These are phyloP conservation scores for Agonopterix alstromeriana DNA, from an alignment of 2,888 invertebrate species.

Conservation along the genomic window DNA sequence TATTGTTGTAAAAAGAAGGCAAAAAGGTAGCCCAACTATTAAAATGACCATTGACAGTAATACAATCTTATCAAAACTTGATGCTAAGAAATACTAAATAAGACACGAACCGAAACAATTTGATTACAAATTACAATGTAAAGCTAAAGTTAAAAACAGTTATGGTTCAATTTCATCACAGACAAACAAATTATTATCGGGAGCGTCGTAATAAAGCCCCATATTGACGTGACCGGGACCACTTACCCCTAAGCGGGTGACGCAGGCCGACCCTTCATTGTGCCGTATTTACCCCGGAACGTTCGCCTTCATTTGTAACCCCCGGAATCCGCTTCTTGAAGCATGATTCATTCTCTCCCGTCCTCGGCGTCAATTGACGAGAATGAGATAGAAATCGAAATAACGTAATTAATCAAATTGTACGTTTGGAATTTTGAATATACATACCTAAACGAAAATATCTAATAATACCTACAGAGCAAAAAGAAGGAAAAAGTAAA, in stretches of 20 bases:
- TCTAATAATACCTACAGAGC: not conserved
- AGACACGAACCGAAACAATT: too few species aligned
- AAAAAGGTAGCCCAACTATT: too few species aligned
- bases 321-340: constrained; percentile 72
- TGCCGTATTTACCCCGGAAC: constrained; percentile 71
- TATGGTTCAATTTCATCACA: constrained; percentile 26
- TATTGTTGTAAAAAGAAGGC: too few species aligned
- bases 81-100: too few species aligned
- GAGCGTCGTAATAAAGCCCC: constrained; percentile 65
- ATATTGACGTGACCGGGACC: constrained; percentile 71
- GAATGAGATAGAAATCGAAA: constrained; percentile 45
- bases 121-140: too few species aligned
- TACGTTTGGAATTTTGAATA: not conserved
- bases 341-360: constrained; percentile 70
- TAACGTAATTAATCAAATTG: constrained; percentile 25
- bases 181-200: constrained; percentile 63
- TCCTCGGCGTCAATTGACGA: constrained; percentile 55
- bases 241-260: constrained; percentile 70
- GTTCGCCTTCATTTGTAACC: constrained; percentile 71
- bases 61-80: too few species aligned
- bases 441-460: not conserved
- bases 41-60: too few species aligned
- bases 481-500: not conserved
- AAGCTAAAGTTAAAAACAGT: not conserved
- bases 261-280: constrained; percentile 65